Conservation (phyloP, 2,797 vertebrate genomes). For the Tokudaia muenninki region DNA sequence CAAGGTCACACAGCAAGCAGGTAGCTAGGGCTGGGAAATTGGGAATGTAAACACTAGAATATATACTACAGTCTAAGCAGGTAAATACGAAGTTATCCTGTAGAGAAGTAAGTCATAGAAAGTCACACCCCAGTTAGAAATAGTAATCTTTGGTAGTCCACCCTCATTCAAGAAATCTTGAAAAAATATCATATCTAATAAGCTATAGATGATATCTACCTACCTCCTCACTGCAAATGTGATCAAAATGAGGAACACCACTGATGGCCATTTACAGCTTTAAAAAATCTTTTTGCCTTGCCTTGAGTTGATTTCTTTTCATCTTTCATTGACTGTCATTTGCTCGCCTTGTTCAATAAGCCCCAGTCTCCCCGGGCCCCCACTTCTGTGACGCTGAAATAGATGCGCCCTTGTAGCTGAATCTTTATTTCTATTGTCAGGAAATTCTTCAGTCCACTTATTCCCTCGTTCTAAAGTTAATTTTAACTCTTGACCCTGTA, state of each 20-base stretch:
- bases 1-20: conserved; percentile 26
- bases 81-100: background rate
- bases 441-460: conserved; percentile 57
- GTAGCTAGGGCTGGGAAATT: background rate
- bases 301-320: conserved; percentile 38
- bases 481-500: conserved; percentile 46
- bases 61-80: background rate
- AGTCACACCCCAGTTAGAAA: background rate
- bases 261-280: conserved; percentile 34
- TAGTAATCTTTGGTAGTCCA: background rate
- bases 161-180: background rate
- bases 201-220: background rate
- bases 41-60: background rate
- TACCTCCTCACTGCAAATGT: background rate
- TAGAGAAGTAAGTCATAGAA: background rate
- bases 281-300: background rate
- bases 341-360: background rate
- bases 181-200: background rate
- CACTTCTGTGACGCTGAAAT: background rate
- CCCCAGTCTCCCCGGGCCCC: background rate
- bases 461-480: conserved; percentile 50
- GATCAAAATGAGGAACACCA: background rate
- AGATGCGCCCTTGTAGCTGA: conserved; percentile 34
- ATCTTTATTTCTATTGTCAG: conserved; percentile 74
- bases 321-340: background rate